Base-by-base conservation (phyloP, 2,113 vertebrate species). In the Pandion haliaetus region DNA sequence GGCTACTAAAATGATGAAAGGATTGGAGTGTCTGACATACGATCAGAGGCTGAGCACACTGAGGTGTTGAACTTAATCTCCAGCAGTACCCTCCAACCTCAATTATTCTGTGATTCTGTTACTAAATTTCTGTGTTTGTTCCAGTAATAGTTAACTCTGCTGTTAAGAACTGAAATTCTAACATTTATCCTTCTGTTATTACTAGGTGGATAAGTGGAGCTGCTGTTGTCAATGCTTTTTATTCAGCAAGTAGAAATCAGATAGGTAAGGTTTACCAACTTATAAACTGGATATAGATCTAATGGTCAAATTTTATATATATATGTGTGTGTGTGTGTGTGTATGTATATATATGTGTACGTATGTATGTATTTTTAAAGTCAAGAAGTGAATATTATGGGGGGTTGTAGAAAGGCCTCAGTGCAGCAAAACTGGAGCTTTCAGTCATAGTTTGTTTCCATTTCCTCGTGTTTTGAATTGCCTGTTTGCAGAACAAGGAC, bases 161-260 rank as follows among this genome's bases (percentile, higher is more conserved):
- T 36, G 38, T 42, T 50, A 66, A 62, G 14, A 82, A 73, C 24
- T 63, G 45, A 58, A 59, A 89, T 58, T 67, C 34, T 97, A 96
- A 98, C 4, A 0, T 50, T 44, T 50, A 8, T 85, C 92, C 8
- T 95, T 94, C 26, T 83, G 6, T 77, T 92, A 59, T 94, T 95
- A 59, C 23, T 90, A 99, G 99, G 98, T 99, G 99, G 99, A 99
- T 99, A 95, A 99, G 99, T 2, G 99, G 99, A 97, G 99, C 99
- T 77, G 99, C 99, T 86, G 98, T 99, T 74, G 99, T 99, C 95
- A 99, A 99, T 79, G 99, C 99, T 24, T 99, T 99, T 96, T 99
- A 99, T 95, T 99, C 99, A 88, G 97, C 99, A 47, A 99, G 98
- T 81, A 99, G 99, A 97, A 99, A 99, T 97, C 99, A 99, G 96